phyloP scores from a whole-genome alignment of 2,113 vertebrate genomes.

The Ibidorhyncha struthersii region DNA sequence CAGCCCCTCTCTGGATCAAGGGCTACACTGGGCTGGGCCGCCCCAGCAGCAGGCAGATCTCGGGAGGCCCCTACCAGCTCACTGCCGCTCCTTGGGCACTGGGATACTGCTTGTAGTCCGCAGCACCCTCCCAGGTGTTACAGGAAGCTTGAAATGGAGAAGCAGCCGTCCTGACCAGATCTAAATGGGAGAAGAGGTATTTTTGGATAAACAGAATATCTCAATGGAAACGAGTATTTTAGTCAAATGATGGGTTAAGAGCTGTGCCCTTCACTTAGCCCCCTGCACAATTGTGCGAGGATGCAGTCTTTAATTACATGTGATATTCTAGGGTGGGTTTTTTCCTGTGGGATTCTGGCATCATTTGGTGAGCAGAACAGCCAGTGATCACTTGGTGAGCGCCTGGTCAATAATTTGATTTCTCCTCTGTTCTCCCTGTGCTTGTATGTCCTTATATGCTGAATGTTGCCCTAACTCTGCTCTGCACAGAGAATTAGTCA shows the following conservation, averaged over 20 bases:
- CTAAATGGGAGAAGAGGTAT: not conserved
- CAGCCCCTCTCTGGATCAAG: not conserved
- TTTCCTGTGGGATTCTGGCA: not conserved
- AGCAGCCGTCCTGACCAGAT: not conserved
- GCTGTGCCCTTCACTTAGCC: not conserved
- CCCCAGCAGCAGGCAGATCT: not conserved
- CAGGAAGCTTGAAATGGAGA: not conserved
- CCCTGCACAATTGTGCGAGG: not conserved
- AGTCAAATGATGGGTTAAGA: not conserved
- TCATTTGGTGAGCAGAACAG: not conserved
- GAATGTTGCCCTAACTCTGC: not conserved
- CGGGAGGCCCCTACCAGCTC: not conserved
- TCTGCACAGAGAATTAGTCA: not conserved
- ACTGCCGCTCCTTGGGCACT: rapidly evolving
- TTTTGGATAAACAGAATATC: not conserved
- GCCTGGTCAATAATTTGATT: not conserved
- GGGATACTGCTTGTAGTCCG: not conserved
- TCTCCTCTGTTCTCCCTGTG: not conserved
- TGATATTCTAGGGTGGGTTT: not conserved
- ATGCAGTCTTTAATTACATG: not conserved
- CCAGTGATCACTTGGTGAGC: not conserved
- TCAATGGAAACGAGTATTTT: not conserved
- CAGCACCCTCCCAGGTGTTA: not conserved
- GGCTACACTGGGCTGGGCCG: not conserved
- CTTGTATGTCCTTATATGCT: not conserved